Evolutionary conservation across 2,113 vertebrate genomes (phyloP).

Genomic region (Callipepla californica): DNA sequence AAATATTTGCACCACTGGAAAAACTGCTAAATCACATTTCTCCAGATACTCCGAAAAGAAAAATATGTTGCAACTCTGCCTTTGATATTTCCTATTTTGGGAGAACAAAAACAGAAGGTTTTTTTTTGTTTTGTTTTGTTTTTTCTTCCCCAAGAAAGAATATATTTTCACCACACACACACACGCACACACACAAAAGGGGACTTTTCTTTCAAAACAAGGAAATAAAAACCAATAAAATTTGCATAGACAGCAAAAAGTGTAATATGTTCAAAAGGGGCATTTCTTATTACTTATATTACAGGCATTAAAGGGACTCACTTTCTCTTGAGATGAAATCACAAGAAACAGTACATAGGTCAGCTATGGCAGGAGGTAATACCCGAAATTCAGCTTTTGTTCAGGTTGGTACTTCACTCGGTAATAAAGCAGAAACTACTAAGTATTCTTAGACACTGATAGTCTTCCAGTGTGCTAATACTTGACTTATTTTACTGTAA

Average conservation of each 20-base stretch:
- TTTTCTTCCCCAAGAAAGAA: neutral
- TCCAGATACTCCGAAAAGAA: conserved; percentile 53
- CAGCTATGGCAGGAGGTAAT: neutral
- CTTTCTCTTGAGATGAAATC: neutral
- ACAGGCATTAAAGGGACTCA: neutral
- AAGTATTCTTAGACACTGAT: neutral
- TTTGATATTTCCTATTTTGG: conserved; percentile 55
- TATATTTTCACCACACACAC: conserved; percentile 22
- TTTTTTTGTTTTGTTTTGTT: neutral
- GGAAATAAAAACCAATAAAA: conserved; percentile 25
- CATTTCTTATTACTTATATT: neutral
- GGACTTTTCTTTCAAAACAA: conserved; percentile 49
- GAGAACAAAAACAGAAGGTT: conserved; percentile 60
- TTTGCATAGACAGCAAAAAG: neutral
- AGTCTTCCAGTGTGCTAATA: neutral
- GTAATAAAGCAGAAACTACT: neutral
- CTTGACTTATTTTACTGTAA: neutral
- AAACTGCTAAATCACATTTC: conserved; percentile 71
- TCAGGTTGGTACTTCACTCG: fast-evolving
- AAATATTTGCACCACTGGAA: conserved; percentile 75
- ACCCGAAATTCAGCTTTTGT: neutral
- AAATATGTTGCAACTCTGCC: conserved; percentile 67
- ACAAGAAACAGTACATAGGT: neutral
- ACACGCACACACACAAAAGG: neutral
- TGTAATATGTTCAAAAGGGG: neutral